Conservation (phyloP, 2,888 invertebrate genomes). For the Eristalinus sepulchralis region DNA sequence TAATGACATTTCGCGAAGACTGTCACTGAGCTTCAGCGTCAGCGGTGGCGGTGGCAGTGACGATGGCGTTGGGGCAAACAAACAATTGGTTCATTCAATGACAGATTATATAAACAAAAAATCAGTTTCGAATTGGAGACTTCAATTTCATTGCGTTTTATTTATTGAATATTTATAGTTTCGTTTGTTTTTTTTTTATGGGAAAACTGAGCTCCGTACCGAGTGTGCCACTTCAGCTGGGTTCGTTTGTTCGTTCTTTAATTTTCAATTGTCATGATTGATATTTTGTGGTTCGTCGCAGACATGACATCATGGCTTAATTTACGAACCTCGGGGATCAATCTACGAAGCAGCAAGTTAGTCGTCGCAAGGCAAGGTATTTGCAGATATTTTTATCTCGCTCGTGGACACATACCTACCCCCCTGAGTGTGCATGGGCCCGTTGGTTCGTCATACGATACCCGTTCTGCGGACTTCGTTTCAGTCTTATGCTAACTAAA, state of each 20-base stretch:
- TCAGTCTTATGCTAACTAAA: not conserved
- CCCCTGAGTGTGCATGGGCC: not conserved
- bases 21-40: not conserved
- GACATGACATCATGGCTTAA: conserved; percentile 12
- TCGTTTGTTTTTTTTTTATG: not conserved
- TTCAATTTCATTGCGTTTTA: not conserved
- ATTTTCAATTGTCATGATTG: conserved; percentile 24
- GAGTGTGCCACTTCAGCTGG: not conserved
- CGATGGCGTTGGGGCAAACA: not conserved
- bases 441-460: not conserved
- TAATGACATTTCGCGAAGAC: not conserved
- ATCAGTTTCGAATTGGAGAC: not conserved
- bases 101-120: not conserved
- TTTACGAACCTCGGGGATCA: not conserved
- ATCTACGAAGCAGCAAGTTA: not conserved
- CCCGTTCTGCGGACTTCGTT: not conserved
- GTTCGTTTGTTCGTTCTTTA: not conserved
- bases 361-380: not conserved
- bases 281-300: not conserved
- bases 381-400: not conserved
- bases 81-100: not conserved
- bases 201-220: not conserved
- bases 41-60: not conserved
- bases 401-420: not conserved
- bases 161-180: not conserved